Evolutionary conservation across 37 sponge, comb jelly and placozoan species (phyloP).

Genomic region (Haliclona indistincta): DNA sequence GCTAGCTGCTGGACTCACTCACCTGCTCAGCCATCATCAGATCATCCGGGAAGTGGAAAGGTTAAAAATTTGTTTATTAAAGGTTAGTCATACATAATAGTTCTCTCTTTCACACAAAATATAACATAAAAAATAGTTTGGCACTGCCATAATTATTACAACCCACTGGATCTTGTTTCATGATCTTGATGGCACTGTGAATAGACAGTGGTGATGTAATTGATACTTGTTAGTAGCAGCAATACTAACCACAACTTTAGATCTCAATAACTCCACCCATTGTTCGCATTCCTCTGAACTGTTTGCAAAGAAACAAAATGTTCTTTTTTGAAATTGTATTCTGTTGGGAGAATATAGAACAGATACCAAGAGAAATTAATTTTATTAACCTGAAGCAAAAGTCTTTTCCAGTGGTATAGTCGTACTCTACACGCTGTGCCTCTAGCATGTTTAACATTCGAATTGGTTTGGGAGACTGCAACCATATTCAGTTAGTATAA

Average conservation of each 20-base stretch:
- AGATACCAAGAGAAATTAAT: background rate
- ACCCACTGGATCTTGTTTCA: too few species aligned
- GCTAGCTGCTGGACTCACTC: too few species aligned
- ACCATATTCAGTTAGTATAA: background rate
- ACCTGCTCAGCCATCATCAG: too few species aligned
- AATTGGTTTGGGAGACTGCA: slow-evolving; percentile 43
- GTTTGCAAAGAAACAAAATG: slow-evolving; percentile 50
- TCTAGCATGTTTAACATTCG: slow-evolving; percentile 32
- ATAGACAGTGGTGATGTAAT: too few species aligned
- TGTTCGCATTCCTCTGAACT: slow-evolving; percentile 52
- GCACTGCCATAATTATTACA: too few species aligned
- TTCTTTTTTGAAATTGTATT: slow-evolving; percentile 30
- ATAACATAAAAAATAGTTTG: too few species aligned
- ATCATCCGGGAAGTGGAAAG: too few species aligned
- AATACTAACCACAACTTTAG: slow-evolving; percentile 16
- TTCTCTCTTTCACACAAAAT: too few species aligned
- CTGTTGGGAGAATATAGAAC: background rate
- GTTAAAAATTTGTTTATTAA: too few species aligned
- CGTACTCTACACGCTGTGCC: slow-evolving; percentile 59
- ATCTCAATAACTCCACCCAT: slow-evolving; percentile 51
- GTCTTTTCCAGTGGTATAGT: slow-evolving; percentile 51
- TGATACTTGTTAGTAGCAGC: too few species aligned
- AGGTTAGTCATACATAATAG: too few species aligned
- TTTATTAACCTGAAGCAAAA: slow-evolving; percentile 46
- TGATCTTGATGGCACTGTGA: too few species aligned